Evolutionary conservation across 2,888 invertebrate species (phyloP), one percentile per base, ranked within the genome.

Genomic region (Drosophila infuscata): DNA sequence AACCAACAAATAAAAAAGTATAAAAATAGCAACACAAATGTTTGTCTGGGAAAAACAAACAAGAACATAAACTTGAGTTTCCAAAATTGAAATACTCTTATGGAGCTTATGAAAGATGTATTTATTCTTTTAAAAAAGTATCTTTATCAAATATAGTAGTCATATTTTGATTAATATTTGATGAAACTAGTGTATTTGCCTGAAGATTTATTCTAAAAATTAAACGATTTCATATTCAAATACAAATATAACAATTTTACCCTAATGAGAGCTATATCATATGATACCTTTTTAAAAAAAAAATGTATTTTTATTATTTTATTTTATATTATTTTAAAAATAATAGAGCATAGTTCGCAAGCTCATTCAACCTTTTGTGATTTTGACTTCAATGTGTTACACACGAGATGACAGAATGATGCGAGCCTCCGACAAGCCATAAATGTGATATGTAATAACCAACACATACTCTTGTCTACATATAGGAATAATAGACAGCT

Each of bases 401-500:
- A 51, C 35, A 33, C 7, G n/a, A 35, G 29, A 56, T 57, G 49
- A 25, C 25, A 56, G 66, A 57, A 57, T 43, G 49, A 51, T 32
- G 35, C 35, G 35, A 43, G 66, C 43, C 51, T 25, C 9, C 30
- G 29, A n/a, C 51, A 57, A 56, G 5, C 56, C 41, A 57, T 66
- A 57, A 56, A 66, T 68, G 66, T 68, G 56, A 68, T 52, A 56
- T 57, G 66, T 43, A 51, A 64, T 15, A 52, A 41, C 9, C 20
- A 38, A 33, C 17, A 41, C 38, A 64, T 41, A 29, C 46, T 33
- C 54, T 54, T 49, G 15, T 9, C 20, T 30, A 49, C 30, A 25
- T 51, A 12, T 49, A 29, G 43, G 29, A 70, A 71, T 70, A 69
- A 70, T 71, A 64, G 63, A 70, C 62, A 76, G 56, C 35, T 38